Base-by-base conservation (phyloP, 2,888 invertebrate species). In the Globia sparganii region DNA sequence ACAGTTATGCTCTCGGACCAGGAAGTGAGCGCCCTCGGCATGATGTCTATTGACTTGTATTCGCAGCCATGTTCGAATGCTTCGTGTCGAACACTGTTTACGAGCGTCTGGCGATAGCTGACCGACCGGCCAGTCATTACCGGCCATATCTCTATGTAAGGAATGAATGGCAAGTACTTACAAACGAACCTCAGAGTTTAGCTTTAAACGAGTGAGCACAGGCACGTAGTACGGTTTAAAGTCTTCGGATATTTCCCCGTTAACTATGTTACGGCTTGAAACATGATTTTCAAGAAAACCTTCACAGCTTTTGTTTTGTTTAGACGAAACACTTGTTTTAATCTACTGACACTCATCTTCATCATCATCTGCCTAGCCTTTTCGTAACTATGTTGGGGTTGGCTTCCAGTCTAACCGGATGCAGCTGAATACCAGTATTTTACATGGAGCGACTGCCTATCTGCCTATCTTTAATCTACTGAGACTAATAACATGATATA, bases 161-260 rank as follows among this genome's bases (percentile, higher is more conserved):
- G 94, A 94, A 95, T 95, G 96, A 95, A 95, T 95, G 94, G 95
- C 92, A 93, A 94, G 93, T 92, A 93, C 93, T 94, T 92, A 93
- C 94, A 93, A 92, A 93, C 93, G 88, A 93, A 94, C 92, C 91
- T 92, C 92, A 91, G 91, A 92, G 90, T 91, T 92, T 88, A 91
- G 92, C 91, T 94, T 92, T 92, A 93, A 95, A 94, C 92, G 93
- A 93, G 91, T 93, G 86, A 89, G 91, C 90, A 85, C 85, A 92
- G 92, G 95, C 95, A 95, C 95, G 95, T 94, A 94, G 92, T 89
- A 91, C 90, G 72, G 79, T 76, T 87, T 91, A 91, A 91, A 92
- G 90, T 92, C 92, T 90, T 90, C 90, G 88, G 89, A 86, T 90
- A 90, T 90, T 92, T 93, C 92, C 92, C 86, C 93, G 92, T 93